Conservation (phyloP, 2,113 vertebrate species). For the Acanthisitta chloris region DNA sequence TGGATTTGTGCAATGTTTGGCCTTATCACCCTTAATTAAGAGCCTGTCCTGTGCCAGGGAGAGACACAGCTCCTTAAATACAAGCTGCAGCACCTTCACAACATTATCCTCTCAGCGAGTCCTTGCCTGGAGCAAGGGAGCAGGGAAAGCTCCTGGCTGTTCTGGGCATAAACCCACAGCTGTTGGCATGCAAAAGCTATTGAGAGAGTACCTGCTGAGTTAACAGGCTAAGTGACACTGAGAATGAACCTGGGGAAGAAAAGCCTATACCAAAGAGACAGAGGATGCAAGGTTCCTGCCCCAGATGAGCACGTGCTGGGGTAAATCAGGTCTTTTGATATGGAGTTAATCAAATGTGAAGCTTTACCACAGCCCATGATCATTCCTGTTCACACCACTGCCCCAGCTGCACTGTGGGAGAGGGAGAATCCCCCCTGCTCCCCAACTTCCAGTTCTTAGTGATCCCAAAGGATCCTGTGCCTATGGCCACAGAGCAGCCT, state of each 20-base stretch:
- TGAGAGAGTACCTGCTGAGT: not conserved
- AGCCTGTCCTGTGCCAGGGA: not conserved
- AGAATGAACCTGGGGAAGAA: not conserved
- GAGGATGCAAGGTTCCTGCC: not conserved
- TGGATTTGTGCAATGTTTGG: not conserved
- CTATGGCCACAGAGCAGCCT: rapidly evolving
- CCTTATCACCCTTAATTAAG: not conserved
- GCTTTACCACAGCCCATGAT: not conserved
- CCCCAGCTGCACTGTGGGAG: rapidly evolving
- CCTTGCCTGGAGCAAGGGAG: not conserved
- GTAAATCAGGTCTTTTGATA: not conserved
- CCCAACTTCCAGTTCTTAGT: not conserved
- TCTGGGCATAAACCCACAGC: not conserved
- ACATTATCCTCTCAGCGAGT: not conserved
- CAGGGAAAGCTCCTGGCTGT: not conserved
- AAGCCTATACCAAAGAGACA: not conserved
- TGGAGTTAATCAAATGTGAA: rapidly evolving
- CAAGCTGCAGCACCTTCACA: not conserved
- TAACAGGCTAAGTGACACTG: not conserved
- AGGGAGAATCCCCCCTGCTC: not conserved
- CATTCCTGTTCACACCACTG: not conserved
- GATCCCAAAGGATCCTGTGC: not conserved
- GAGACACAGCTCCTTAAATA: not conserved
- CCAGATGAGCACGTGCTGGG: not conserved
- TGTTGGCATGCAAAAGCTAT: not conserved